A percentile compares a stretch with the other conserved stretches of the same genome.
phyloP scores from a whole-genome alignment of 2,888 invertebrate genomes.

The Anthrax anthrax region DNA sequence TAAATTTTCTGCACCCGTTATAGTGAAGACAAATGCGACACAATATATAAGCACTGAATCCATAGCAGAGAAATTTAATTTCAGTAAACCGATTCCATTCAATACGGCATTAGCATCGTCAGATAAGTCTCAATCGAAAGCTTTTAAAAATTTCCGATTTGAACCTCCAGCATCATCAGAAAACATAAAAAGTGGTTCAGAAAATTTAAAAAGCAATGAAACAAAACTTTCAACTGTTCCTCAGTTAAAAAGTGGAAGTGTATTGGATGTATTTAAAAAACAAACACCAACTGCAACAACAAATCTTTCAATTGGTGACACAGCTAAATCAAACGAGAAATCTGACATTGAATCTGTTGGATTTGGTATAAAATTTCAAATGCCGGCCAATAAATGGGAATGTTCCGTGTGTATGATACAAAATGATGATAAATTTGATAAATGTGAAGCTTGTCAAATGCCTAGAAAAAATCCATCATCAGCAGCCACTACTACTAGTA shows the following conservation, averaged over 20 bases:
- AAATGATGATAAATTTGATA: constrained; percentile 36
- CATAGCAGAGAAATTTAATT: constrained; percentile 39
- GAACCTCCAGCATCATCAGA: not conserved
- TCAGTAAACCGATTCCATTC: constrained; percentile 39
- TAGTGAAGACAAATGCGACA: too few species aligned
- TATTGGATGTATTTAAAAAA: constrained; percentile 30
- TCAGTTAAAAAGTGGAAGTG: constrained; percentile 33
- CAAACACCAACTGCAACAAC: not conserved
- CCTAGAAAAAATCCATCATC: constrained; percentile 19
- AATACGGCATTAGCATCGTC: constrained; percentile 15
- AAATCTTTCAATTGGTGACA: not conserved
- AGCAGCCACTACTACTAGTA: not conserved
- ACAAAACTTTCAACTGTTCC: constrained; percentile 4
- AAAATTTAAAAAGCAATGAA: not conserved
- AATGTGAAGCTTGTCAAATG: constrained; percentile 42
- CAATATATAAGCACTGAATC: constrained; percentile 19
- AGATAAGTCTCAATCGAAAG: constrained; percentile 8
- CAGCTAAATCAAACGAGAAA: not conserved
- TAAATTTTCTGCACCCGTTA: constrained; percentile 36
- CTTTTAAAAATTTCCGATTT: constrained; percentile 25
- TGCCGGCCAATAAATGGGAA: constrained; percentile 41
- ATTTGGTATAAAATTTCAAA: constrained; percentile 37
- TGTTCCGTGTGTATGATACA: constrained; percentile 45
- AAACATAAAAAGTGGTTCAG: not conserved
- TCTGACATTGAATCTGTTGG: constrained; percentile 2